A percentile compares a stretch with the other conserved stretches of the same genome.
Conservation (phyloP, 2,888 invertebrate genomes). For the Congeria kusceri region DNA sequence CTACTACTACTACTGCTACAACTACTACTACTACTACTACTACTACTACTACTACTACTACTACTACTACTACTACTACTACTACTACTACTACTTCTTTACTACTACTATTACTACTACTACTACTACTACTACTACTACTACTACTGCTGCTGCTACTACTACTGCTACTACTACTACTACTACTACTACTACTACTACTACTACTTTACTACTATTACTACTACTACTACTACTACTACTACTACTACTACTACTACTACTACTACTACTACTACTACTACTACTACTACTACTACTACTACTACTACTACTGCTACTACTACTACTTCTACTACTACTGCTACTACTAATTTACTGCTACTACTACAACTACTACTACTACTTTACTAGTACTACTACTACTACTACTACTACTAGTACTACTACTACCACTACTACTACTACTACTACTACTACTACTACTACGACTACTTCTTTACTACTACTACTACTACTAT, state of each 20-base stretch:
- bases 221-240: conserved; percentile 7
- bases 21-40: neutral
- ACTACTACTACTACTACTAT: conserved; percentile 2
- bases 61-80: conserved; percentile 13
- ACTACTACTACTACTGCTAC: neutral
- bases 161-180: conserved; percentile 10
- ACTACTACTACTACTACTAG: conserved; percentile 3
- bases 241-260: conserved; percentile 13
- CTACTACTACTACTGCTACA: neutral
- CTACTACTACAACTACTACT: conserved; percentile 6
- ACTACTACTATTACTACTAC: conserved; percentile 8
- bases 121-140: conserved; percentile 8
- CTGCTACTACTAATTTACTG: neutral
- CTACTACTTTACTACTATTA: conserved; percentile 1
- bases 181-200: conserved; percentile 10
- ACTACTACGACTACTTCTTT: neutral
- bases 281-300: conserved; percentile 5
- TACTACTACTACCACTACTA: conserved; percentile 8
- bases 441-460: conserved; percentile 3
- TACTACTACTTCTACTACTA: neutral
- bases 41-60: conserved; percentile 1
- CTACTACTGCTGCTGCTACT: neutral
- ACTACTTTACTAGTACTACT: conserved; percentile 7
- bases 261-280: conserved; percentile 5
- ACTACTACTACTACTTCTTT: conserved; percentile 8